Percentiles rank a stretch among this genome's conserved stretches.
phyloP scores from a whole-genome alignment of 2,888 invertebrate species.

The Drosophila phalerata region DNA sequence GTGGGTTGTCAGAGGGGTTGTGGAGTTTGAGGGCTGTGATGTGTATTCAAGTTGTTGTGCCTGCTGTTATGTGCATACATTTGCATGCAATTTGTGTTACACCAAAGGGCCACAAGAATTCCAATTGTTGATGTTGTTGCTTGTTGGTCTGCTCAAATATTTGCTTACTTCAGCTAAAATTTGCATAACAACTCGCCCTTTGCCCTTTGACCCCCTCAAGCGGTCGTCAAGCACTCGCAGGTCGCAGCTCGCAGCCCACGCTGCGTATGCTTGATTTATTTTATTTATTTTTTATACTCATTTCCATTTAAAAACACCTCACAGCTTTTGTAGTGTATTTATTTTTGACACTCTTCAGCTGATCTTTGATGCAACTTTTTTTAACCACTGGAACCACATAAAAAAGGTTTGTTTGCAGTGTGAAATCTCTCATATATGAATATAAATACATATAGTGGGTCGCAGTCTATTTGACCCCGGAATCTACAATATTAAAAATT shows the following conservation, averaged over 20 bases:
- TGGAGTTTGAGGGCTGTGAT: not conserved
- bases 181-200: slow-evolving; percentile 51
- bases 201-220: slow-evolving; percentile 1
- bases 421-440: too few species aligned
- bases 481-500: too few species aligned
- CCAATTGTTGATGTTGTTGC: slow-evolving; percentile 22
- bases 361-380: slow-evolving; percentile 30
- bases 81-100: slow-evolving; percentile 62
- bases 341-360: slow-evolving; percentile 16
- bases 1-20: not conserved
- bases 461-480: too few species aligned
- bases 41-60: slow-evolving; percentile 25
- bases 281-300: not conserved
- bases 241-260: slow-evolving; percentile 7
- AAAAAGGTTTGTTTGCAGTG: slow-evolving; percentile 21
- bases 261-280: slow-evolving; percentile 39
- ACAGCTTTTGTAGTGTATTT: slow-evolving; percentile 27
- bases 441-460: too few species aligned
- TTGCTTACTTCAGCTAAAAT: slow-evolving; percentile 53
- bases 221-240: not conserved
- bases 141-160: slow-evolving; percentile 50
- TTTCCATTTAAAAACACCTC: slow-evolving; percentile 16
- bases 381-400: slow-evolving; percentile 12
- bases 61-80: slow-evolving; percentile 59
- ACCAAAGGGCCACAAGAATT: slow-evolving; percentile 37